Evolutionary conservation across 2,888 invertebrate genomes (phyloP).

Genomic region (Brachyopa scutellaris): DNA sequence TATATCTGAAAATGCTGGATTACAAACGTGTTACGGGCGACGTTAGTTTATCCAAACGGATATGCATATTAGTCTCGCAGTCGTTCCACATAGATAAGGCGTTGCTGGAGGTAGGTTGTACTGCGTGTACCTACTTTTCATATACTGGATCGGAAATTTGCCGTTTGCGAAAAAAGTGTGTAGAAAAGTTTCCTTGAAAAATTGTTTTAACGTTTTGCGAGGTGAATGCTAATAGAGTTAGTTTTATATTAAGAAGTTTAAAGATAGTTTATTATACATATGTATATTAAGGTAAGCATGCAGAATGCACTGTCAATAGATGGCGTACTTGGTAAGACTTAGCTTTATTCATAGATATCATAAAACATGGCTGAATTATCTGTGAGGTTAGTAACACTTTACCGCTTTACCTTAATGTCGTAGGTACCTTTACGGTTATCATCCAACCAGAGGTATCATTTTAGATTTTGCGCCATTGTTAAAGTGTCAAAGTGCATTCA

Average conservation of each 20-base stretch:
- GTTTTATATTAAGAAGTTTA: not conserved
- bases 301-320: too few species aligned
- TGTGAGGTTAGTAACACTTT: too few species aligned
- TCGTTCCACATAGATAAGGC: conserved; percentile 72
- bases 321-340: too few species aligned
- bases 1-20: conserved; percentile 72
- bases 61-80: conserved; percentile 69
- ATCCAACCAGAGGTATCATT: too few species aligned
- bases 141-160: conserved; percentile 3
- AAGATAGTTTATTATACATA: too few species aligned
- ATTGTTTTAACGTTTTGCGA: conserved; percentile 15
- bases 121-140: conserved; percentile 20
- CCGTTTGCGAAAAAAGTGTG: not conserved
- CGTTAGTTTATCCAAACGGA: conserved; percentile 72
- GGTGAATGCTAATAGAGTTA: conserved; percentile 21
- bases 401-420: too few species aligned
- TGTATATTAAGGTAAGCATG: too few species aligned
- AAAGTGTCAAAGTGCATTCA: too few species aligned
- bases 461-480: too few species aligned
- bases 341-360: too few species aligned
- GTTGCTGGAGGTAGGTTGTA: conserved; percentile 55
- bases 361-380: too few species aligned
- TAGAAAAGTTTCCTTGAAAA: conserved; percentile 1
- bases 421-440: too few species aligned
- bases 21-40: conserved; percentile 72